phyloP scores from a whole-genome alignment of 2,113 vertebrate genomes.

The Polypterus bichir region DNA sequence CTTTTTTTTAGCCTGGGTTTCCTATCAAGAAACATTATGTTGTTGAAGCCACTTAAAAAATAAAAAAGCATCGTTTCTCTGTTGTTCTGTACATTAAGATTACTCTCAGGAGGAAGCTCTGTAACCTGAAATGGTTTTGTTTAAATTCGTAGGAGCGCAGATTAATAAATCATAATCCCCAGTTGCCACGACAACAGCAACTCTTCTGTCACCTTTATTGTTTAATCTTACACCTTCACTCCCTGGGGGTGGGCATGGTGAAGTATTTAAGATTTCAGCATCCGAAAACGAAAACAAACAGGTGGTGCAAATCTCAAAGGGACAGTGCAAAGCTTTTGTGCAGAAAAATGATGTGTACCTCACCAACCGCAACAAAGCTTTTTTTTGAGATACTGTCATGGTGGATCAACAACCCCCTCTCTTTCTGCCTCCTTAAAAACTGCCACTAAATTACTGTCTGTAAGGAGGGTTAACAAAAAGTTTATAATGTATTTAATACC shows the following conservation, averaged over 20 bases:
- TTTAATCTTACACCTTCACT: conserved; percentile 52
- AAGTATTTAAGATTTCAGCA: conserved; percentile 39
- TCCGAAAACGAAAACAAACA: conserved; percentile 47
- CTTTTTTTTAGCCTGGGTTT: no score
- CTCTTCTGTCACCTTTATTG: conserved; percentile 57
- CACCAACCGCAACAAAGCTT: conserved; percentile 41
- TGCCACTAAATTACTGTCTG: no score
- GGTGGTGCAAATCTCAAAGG: conserved; percentile 51
- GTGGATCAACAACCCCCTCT: no score
- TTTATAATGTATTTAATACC: no score
- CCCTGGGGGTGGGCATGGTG: conserved; percentile 35
- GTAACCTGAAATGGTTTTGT: conserved; percentile 26
- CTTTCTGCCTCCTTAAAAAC: no score
- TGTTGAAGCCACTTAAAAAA: conserved; percentile 29
- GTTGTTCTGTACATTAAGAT: conserved; percentile 48
- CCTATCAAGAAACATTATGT: conserved; percentile 17
- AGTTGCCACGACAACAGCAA: conserved; percentile 56
- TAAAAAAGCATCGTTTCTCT: conserved; percentile 35
- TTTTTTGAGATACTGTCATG: conserved; percentile 35
- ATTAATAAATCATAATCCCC: conserved; percentile 78
- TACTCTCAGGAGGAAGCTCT: conserved; percentile 41
- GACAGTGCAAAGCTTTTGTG: conserved; percentile 25
- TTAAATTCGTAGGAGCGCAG: conserved; percentile 23
- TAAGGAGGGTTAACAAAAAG: no score
- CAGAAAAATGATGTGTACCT: conserved; percentile 22